Conservation (phyloP, 2,113 vertebrate species). For the Hemicordylus capensis region DNA sequence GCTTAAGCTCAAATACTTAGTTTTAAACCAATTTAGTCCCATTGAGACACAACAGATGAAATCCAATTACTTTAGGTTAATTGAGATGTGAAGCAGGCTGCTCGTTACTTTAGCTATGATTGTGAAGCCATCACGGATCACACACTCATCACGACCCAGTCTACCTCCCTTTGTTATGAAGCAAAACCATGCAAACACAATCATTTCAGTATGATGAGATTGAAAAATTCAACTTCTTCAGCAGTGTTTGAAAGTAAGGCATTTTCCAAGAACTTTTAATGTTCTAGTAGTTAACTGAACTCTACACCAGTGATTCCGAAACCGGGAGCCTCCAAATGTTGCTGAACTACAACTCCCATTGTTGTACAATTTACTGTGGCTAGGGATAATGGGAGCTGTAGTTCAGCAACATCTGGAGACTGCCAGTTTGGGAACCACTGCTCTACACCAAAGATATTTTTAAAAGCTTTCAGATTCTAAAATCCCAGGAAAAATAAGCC, state of each 20-base stretch:
- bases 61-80: slow-evolving; percentile 26
- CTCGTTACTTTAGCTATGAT: background rate
- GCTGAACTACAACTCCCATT: too few relatives aligned
- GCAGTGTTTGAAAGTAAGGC: background rate
- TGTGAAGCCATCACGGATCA: background rate
- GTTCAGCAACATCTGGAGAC: too few relatives aligned
- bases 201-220: background rate
- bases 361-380: too few relatives aligned
- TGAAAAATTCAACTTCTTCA: background rate
- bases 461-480: background rate
- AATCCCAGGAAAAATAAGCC: background rate
- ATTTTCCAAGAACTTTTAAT: background rate
- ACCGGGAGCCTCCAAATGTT: too few relatives aligned
- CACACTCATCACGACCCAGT: background rate
- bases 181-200: background rate
- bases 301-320: too few relatives aligned
- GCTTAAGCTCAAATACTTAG: slow-evolving; percentile 12
- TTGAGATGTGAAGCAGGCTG: slow-evolving; percentile 9
- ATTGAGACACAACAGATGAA: slow-evolving; percentile 1
- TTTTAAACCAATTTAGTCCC: slow-evolving; percentile 17
- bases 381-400: too few relatives aligned
- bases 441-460: background rate
- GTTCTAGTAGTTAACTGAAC: background rate
- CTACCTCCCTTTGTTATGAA: background rate
- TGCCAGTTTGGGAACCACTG: too few relatives aligned